Evolutionary conservation across 1,140 invertebrate species (phyloP).

Genomic region (Aphaenogaster ashmeadi): DNA sequence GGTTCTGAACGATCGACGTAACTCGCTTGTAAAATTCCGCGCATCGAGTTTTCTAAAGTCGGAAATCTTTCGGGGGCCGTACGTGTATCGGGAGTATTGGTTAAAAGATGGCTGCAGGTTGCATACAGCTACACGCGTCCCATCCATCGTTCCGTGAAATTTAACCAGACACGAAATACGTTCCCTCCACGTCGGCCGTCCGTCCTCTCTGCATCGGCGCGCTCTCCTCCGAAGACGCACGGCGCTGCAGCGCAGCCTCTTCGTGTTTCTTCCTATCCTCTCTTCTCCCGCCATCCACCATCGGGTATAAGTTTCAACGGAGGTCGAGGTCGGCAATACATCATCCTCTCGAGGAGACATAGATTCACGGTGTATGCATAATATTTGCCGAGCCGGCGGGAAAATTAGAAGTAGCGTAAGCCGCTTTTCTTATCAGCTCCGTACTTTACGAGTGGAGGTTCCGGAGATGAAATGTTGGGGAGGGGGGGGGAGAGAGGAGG

Average conservation of each 20-base stretch:
- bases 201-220: conserved; percentile 51
- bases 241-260: conserved; percentile 27
- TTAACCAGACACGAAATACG: conserved; percentile 66
- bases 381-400: conserved; percentile 84
- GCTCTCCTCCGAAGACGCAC: conserved; percentile 44
- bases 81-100: conserved; percentile 40
- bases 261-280: conserved; percentile 58
- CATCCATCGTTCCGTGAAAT: conserved; percentile 68
- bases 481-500: background rate
- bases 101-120: conserved; percentile 58
- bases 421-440: conserved; percentile 84
- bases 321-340: conserved; percentile 84
- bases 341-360: conserved; percentile 82
- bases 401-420: conserved; percentile 85
- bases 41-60: conserved; percentile 48
- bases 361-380: conserved; percentile 85
- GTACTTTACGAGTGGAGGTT: conserved; percentile 80
- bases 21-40: conserved; percentile 57
- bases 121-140: conserved; percentile 36
- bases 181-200: conserved; percentile 62
- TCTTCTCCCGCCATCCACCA: conserved; percentile 38
- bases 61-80: conserved; percentile 40
- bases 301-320: conserved; percentile 81
- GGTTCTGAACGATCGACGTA: conserved; percentile 56
- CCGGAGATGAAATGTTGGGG: conserved; percentile 70